Evolutionary conservation across 2,888 invertebrate genomes (phyloP), one percentile per base, ranked within the genome.

Genomic region (Homarus gammarus): DNA sequence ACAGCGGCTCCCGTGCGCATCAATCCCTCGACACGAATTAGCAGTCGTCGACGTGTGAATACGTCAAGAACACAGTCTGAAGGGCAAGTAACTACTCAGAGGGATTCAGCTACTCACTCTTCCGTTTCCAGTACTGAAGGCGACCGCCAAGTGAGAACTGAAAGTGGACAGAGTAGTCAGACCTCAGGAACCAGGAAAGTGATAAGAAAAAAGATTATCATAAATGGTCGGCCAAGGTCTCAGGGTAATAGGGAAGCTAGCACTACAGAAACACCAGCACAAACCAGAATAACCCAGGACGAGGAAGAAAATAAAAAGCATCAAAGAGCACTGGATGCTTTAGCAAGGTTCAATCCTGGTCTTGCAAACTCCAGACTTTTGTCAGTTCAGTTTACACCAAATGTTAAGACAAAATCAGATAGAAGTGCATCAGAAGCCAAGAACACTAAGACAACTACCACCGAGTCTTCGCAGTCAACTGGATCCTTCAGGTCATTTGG

Each of bases 331-430:
- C 33, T 88, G 12, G 88, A 61, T 10, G 88, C 88, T 3, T 49
- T 88, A 36, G 44, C 49, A 1, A 75, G 49, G n/a, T 88, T 88
- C 31, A 88, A 82, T 49, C 88, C 88, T 36, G 75, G 61, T 12
- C 31, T 82, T 5, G 88, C 83, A 15, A 88, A 88, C 56, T 33
- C 88, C 1, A 88, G 27, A 68, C 51, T 88, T 18, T 38, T 88
- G 6, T 82, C 88, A 27, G 38, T 88, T 31, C 56, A 68, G 5
- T 49, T 88, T 31, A 88, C 68, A 12, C 83, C 83, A 36, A 83
- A 75, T 27, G 22, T 31, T 12, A 85, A 85, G 33, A 49, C 33
- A 12, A 84, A 73, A 18, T 33, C 51, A 22, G 36, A 18, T 18
- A 72, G 36, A n/a, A 40, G 27, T 40, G 40, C 77, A 22, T 18